Evolutionary conservation across 2,888 invertebrate species (phyloP).

Genomic region (Ormyrus rosae): DNA sequence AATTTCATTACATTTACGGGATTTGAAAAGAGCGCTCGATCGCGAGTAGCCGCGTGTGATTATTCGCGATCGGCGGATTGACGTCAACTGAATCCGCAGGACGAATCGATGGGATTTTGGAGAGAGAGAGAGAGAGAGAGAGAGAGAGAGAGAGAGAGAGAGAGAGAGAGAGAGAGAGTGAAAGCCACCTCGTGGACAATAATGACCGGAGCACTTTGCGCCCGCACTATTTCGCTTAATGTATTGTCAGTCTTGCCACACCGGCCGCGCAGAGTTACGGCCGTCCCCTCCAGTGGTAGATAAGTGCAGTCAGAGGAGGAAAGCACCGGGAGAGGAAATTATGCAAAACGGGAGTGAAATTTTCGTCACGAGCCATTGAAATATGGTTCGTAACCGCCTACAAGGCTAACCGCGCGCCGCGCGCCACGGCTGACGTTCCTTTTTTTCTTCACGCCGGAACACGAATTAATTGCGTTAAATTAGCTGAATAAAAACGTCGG

Average conservation of each 20-base stretch:
- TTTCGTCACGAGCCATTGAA: conserved; percentile 33
- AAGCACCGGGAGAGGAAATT: conserved; percentile 9
- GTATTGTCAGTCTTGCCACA: neutral
- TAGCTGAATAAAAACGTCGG: too few relatives aligned
- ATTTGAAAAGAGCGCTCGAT: too few relatives aligned
- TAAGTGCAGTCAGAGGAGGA: neutral
- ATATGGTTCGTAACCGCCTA: neutral
- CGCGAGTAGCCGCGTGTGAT: too few relatives aligned
- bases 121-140: neutral
- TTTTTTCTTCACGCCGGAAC: neutral
- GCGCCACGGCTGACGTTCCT: neutral
- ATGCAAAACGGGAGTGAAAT: conserved; percentile 43
- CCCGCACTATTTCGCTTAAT: conserved; percentile 3
- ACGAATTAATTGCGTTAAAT: too few relatives aligned
- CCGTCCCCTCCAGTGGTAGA: neutral
- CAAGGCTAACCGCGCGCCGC: neutral
- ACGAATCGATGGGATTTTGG: neutral
- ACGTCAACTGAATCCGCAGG: neutral
- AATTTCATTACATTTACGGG: too few relatives aligned
- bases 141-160: neutral
- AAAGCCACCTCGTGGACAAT: conserved; percentile 10
- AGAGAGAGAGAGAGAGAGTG: neutral
- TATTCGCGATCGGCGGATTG: neutral
- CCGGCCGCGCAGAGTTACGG: neutral
- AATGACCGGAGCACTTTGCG: neutral